Evolutionary conservation across 2,797 vertebrate genomes (phyloP), one percentile per base, ranked within the genome.

Genomic region (Anguilla pacifica): DNA sequence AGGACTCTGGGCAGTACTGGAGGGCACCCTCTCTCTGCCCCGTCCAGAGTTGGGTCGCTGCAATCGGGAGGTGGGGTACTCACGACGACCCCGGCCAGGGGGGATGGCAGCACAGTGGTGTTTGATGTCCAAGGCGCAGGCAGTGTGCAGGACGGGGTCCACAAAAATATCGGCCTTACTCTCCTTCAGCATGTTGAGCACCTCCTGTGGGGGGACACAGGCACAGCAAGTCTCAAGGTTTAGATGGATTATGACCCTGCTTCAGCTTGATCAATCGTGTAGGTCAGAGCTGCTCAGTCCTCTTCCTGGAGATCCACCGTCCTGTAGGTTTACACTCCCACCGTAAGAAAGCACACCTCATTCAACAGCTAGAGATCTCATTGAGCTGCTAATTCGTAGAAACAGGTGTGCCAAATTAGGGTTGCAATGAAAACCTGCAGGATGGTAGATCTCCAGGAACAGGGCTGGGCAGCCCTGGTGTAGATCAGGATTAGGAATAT

Each of bases 81-180:
- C 95, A 99, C 98, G 98, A 55, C 98, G 97, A 25, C 98, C 98
- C 86, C 95, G 95, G 85, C 98, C 98, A 0, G 98, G 98, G 0
- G 97, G 97, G 89, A 99, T 99, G 85, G 98, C 98, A 2, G 98
- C 98, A 91, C 98, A 99, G 91, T 99, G 98, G 92, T 99, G 98
- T 89, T 99, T 99, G 92, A 99, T 97, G 94, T 99, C 98, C 25
- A 99, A 96, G 28, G 98, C 98, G 87, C 98, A 99, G 59, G 98
- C 98, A 0, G 98, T 99, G 92, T 99, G 98, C 35, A 99, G 97
- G 88, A 99, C 98, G 0, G 98, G 98, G 90, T 99, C 98, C 31
- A 99, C 98, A 28, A 99, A 99, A 91, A 99, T 99, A 93, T 99
- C 98, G 0, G 98, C 98, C 91, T 99, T 99, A 90, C 98, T 99